Base-by-base conservation (phyloP, 2,888 invertebrate genomes). In the Rhorus exstirpatorius region DNA sequence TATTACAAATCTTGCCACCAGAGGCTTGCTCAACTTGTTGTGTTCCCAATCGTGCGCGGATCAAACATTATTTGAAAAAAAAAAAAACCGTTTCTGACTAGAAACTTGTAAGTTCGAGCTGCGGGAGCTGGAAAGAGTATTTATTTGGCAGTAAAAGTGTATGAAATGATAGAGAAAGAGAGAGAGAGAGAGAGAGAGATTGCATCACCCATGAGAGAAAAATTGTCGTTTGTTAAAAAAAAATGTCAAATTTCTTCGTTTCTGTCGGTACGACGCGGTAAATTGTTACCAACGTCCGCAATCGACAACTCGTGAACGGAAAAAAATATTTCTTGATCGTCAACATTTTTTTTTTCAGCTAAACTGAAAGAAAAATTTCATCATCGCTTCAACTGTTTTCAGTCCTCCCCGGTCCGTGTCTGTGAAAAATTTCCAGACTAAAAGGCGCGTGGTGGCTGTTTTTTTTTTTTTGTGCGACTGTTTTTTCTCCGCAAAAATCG, bases 61-160 rank as follows among this genome's bases (percentile, higher is more conserved):
- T 84, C 84, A 55, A 51, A 71, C 63, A 55, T 84, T 82, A 77
- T n/a, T n/a, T n/a, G 24, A 77, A 60, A 85, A 84, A 81, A 86
- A 87, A 74, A 78, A 87, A 85, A 86, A 88, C 83, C 85, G 90
- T 91, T 92, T 91, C 91, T 92, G 92, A 92, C 92, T 92, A 92
- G 92, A 92, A 92, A 91, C 90, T 90, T 91, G 89, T 87, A 87
- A 88, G 87, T 86, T 90, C 88, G 88, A 92, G 88, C 90, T 90
- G 89, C 90, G 90, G 91, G 90, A 92, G 91, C 88, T 87, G 88
- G 88, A 89, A 90, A 88, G 90, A 91, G 90, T 92, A 90, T 90
- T 89, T 84, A 85, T 87, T 70, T 89, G 90, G 90, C 89, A 92
- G 90, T 91, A 88, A 78, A 35, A 65, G 63, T 67, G 51, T 60